Conservation (phyloP, 2,797 vertebrate species). For the Xerus rutilus region DNA sequence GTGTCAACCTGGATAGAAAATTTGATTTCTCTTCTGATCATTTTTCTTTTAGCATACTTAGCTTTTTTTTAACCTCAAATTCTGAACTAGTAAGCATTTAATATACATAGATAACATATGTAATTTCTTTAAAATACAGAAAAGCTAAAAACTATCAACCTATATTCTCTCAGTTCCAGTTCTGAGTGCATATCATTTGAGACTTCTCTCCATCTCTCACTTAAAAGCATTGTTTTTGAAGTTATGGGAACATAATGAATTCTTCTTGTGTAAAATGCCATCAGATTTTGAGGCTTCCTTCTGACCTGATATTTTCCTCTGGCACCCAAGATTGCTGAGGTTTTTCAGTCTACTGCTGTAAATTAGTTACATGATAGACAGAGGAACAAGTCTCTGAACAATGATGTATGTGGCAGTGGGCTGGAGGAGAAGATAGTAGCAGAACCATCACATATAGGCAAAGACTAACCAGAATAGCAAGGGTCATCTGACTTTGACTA, state of each 20-base stretch:
- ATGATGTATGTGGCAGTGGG: neutral
- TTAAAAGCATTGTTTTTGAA: neutral
- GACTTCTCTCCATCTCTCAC: rapidly evolving
- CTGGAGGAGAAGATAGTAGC: neutral
- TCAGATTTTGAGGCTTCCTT: neutral
- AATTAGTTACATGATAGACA: neutral
- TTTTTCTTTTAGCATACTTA: neutral
- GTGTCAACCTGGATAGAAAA: neutral
- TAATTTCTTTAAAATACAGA: neutral
- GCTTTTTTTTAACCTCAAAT: neutral
- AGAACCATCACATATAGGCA: neutral
- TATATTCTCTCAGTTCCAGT: neutral
- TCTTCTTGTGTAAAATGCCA: neutral
- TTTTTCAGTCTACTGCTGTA: neutral
- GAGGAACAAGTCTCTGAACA: neutral
- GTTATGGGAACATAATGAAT: neutral
- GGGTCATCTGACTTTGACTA: neutral
- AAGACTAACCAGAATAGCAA: neutral
- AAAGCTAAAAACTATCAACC: neutral
- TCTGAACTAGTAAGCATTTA: slow-evolving; percentile 7
- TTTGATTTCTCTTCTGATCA: neutral
- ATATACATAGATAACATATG: neutral
- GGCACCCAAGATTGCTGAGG: neutral
- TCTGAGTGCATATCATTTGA: neutral
- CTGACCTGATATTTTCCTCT: neutral